Evolutionary conservation across 2,113 vertebrate genomes (phyloP), one percentile per base, ranked within the genome.

Genomic region (Phasianus colchicus): DNA sequence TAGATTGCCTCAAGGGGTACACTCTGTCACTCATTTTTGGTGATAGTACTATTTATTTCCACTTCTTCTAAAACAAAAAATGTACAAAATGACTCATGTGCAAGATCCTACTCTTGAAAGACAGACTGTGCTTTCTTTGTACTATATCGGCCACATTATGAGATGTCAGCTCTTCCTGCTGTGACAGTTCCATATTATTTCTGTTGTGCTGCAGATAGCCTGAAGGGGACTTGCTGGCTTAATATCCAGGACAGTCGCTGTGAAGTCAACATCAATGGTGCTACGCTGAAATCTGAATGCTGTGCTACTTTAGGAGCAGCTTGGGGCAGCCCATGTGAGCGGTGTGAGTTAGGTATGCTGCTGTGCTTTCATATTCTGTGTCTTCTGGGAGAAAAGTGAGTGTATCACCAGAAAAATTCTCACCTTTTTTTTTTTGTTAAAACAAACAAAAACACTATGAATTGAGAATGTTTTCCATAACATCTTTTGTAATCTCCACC

Each of bases 211-310:
- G 71, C 96, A 98, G 98, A 98, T 71, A 98, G 97, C 83, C 85
- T 98, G 69, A 98, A 98, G 74, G 98, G 98, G 69, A 98, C 98
- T 48, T 98, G 98, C 72, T 98, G 98, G 98, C 96, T 98, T 40
- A 97, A 97, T 48, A 87, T 98, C 61, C 97, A 97, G 83, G 97
- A 98, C 36, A 96, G 94, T 86, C 98, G 97, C 55, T 98, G 98
- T 89, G 98, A 98, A 94, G 97, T 98, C 64, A 98, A 98, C 91
- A 97, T 98, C 83, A 98, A 98, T 21, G 98, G 98, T 58, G 98
- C 95, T 43, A 98, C 98, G 2, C 88, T 98, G 83, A 98, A 98
- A 94, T 98, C 98, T 25, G 97, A 98, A 92, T 98, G 98, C 91
- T 98, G 98, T 93, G 97, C 97, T 75, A 98, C 98, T 7, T 87